These are phyloP conservation scores for Copidosoma floridanum DNA, from an alignment of 1,140 invertebrate genomes.

Conservation along the genomic window DNA sequence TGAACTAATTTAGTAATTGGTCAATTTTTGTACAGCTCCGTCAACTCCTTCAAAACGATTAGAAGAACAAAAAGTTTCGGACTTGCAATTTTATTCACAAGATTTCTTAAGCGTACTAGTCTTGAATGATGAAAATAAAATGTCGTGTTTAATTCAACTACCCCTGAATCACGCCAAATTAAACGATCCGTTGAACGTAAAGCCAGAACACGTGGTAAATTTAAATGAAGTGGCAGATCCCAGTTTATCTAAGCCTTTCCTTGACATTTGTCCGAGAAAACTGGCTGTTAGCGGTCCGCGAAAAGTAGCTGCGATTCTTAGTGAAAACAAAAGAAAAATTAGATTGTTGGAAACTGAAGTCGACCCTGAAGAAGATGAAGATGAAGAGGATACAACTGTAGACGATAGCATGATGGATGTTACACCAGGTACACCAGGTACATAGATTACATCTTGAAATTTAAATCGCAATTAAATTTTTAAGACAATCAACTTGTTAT, in stretches of 20 bases:
- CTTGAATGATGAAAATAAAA: slow-evolving; percentile 59
- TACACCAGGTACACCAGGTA: slow-evolving; percentile 25
- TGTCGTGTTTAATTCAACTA: slow-evolving; percentile 67
- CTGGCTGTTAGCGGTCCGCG: slow-evolving; percentile 84
- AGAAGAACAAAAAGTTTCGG: slow-evolving; percentile 51
- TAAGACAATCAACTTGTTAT: too few species aligned
- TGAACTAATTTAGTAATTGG: not conserved
- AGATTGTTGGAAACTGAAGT: slow-evolving; percentile 89
- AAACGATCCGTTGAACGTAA: slow-evolving; percentile 46
- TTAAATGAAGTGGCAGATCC: slow-evolving; percentile 59
- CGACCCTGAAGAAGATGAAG: slow-evolving; percentile 85
- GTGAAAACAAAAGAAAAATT: slow-evolving; percentile 76
- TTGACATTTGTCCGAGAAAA: slow-evolving; percentile 69
- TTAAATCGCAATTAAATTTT: slow-evolving; percentile 15
- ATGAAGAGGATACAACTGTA: slow-evolving; percentile 60
- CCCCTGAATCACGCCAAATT: slow-evolving; percentile 57
- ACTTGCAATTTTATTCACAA: slow-evolving; percentile 80
- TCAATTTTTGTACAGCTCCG: slow-evolving; percentile 2
- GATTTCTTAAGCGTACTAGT: slow-evolving; percentile 75
- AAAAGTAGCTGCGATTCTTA: slow-evolving; percentile 84
- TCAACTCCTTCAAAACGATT: slow-evolving; percentile 2
- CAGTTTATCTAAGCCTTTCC: slow-evolving; percentile 62
- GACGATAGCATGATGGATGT: slow-evolving; percentile 54
- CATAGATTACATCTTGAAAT: slow-evolving; percentile 15
- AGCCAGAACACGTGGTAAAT: slow-evolving; percentile 36